These are phyloP conservation scores for Catostylus mosaicus DNA, from an alignment of 30 jellyfish, hydroid and myxozoan genomes.

Conservation along the genomic window DNA sequence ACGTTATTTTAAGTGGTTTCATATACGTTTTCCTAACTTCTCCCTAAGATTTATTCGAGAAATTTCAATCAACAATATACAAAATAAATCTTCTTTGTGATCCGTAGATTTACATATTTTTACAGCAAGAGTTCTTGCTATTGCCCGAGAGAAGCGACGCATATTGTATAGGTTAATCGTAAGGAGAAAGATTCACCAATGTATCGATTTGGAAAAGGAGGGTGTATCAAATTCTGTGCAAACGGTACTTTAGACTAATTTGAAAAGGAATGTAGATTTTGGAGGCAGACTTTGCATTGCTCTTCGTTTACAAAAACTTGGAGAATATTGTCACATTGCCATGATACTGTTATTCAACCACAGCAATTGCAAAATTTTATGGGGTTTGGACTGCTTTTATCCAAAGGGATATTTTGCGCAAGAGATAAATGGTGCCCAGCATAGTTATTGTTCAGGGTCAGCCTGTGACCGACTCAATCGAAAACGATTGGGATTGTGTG, in stretches of 20 bases:
- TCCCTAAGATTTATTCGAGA: background rate
- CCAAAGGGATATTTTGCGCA: no score
- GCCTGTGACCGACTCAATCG: no score
- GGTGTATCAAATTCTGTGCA: background rate
- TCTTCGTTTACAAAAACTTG: no score
- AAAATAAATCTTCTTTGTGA: conserved; percentile 14
- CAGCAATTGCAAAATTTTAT: no score
- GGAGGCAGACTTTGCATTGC: no score
- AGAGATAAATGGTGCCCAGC: no score
- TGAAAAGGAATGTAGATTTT: no score
- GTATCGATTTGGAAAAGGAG: background rate
- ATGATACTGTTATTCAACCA: no score
- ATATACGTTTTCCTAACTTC: background rate
- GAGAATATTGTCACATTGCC: no score
- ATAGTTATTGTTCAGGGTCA: no score
- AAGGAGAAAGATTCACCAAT: background rate
- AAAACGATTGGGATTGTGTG: no score
- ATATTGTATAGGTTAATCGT: background rate
- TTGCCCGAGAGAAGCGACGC: background rate
- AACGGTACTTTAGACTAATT: background rate
- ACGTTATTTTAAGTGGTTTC: background rate
- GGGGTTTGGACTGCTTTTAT: no score
- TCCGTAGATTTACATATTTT: conserved; percentile 11
- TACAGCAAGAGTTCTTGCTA: conserved; percentile 18
- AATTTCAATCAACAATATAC: background rate